These are phyloP conservation scores for Melieria crassipennis DNA, from an alignment of 2,888 invertebrate species.

Conservation along the genomic window DNA sequence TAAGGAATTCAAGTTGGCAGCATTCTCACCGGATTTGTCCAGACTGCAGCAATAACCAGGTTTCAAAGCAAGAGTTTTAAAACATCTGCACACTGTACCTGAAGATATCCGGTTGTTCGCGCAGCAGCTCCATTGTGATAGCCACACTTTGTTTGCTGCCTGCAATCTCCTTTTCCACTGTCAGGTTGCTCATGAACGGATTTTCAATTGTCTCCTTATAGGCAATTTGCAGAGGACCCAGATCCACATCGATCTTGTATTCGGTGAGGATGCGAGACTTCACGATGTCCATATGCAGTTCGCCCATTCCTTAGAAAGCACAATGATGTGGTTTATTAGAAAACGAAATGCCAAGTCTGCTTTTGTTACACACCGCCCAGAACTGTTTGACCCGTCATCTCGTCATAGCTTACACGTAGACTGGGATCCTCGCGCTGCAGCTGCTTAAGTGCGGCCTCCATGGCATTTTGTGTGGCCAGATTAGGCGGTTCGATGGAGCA, in stretches of 20 bases:
- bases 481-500: slow-evolving; percentile 95
- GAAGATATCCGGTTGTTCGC: slow-evolving; percentile 66
- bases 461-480: slow-evolving; percentile 74
- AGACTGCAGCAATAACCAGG: slow-evolving; percentile 61
- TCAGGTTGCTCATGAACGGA: slow-evolving; percentile 49
- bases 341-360: not conserved
- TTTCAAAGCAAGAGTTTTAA: too few relatives aligned
- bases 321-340: not conserved
- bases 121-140: slow-evolving; percentile 63
- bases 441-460: slow-evolving; percentile 84
- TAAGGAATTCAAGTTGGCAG: slow-evolving; percentile 74
- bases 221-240: slow-evolving; percentile 92
- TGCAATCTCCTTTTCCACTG: slow-evolving; percentile 63
- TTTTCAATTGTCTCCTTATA: slow-evolving; percentile 80
- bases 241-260: slow-evolving; percentile 89
- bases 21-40: slow-evolving; percentile 75
- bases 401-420: slow-evolving; percentile 77
- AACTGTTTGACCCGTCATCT: slow-evolving; percentile 87
- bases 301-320: slow-evolving; percentile 81
- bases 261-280: slow-evolving; percentile 87
- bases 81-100: slow-evolving; percentile 57
- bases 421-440: slow-evolving; percentile 93
- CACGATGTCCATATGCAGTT: slow-evolving; percentile 94
- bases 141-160: slow-evolving; percentile 61
- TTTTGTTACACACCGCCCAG: slow-evolving; percentile 71